Evolutionary conservation across 2,113 vertebrate species (phyloP), one percentile per base, ranked within the genome.

Genomic region (Rhabdomys dilectus): DNA sequence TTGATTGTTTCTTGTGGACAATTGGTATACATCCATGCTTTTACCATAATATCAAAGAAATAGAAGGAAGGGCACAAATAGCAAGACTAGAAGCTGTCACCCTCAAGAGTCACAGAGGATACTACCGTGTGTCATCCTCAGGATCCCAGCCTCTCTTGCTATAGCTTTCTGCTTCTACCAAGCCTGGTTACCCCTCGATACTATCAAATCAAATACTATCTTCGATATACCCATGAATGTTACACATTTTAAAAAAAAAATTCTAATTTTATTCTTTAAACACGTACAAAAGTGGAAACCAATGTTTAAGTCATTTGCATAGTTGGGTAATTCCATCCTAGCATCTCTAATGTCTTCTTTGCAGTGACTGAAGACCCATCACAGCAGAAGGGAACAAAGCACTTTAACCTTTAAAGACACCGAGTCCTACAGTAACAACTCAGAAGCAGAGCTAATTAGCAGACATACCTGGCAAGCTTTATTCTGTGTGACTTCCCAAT

Each of bases 401-500:
- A 15, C 87, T 58, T 85, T 82, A 64, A 87, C 58, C 60, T 89
- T 86, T 82, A 56, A 72, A 91, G 77, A 81, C 34, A 17, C 15
- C 62, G 85, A 78, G 16, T 62, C 17, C 5, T 26, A 53, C 3
- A 68, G 56, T 15, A 75, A 70, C 39, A 56, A 36, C 77, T 90
- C 19, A 68, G 48, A 96, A 73, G 10, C 48, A 12, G 19, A 7
- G 68, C 56, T 82, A 73, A 96, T 96, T 76, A 88, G 85, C 68
- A 91, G 53, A 89, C 13, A n/a, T 34, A 19, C 39, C 1, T 1
- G 66, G 7, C 48, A 11, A 64, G 29, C 91, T 81, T 58, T 64
- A 89, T 53, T 66, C 62, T 60, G 7, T 66, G 13, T 84, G 75
- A 88, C 64, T 92, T 84, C n/a, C 42, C 58, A 90, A 53, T 96